Evolutionary conservation across 1,140 invertebrate genomes (phyloP).

Genomic region (Drosophila burlai): DNA sequence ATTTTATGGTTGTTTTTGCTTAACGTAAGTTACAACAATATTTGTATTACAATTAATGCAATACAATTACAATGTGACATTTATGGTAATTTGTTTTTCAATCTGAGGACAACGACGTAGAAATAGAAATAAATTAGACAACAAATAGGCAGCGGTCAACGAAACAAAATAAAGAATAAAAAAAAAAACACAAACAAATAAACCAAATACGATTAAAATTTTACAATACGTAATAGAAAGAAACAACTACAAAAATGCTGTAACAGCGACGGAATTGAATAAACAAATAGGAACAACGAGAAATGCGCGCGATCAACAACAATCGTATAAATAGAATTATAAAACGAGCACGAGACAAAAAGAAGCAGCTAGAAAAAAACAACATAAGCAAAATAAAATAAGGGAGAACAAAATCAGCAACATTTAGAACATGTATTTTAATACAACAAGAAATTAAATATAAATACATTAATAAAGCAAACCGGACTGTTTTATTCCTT

Average conservation of each 20-base stretch:
- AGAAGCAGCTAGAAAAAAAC: constrained; percentile 17
- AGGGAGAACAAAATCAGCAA: background rate
- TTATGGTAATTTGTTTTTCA: constrained; percentile 74
- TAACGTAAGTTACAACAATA: constrained; percentile 33
- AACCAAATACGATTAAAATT: constrained; percentile 42
- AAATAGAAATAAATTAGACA: constrained; percentile 74
- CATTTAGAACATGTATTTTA: background rate
- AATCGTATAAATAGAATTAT: constrained; percentile 34
- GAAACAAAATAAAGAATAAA: constrained; percentile 37
- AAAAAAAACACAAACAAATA: constrained; percentile 10
- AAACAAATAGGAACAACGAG: constrained; percentile 47
- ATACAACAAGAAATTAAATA: background rate
- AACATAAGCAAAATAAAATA: constrained; percentile 15
- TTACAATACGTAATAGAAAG: constrained; percentile 71
- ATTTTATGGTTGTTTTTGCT: constrained; percentile 9
- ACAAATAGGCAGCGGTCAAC: constrained; percentile 49
- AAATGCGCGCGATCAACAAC: constrained; percentile 46
- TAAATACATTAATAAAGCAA: background rate
- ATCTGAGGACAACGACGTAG: constrained; percentile 57
- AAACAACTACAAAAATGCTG: constrained; percentile 39
- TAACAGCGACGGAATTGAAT: constrained; percentile 50
- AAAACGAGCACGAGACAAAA: constrained; percentile 41
- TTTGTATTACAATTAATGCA: constrained; percentile 54
- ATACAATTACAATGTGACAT: constrained; percentile 66
- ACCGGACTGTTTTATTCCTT: background rate